Evolutionary conservation across 2,113 vertebrate species (phyloP), one percentile per base, ranked within the genome.

Genomic region (Bubalus kerabau): DNA sequence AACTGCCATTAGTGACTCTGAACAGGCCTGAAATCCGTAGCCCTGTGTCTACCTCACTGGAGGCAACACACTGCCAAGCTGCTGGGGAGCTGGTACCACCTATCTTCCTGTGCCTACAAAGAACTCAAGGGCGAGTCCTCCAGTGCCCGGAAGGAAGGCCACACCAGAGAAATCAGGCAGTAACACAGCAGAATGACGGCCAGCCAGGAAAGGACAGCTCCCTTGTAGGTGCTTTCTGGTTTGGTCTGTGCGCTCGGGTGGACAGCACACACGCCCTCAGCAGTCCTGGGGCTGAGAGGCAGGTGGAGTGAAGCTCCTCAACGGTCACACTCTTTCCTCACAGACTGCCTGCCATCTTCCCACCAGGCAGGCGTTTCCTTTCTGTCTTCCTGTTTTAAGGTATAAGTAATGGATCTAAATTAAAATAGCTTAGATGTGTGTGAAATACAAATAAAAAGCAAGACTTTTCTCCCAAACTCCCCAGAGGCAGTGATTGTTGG

Each of bases 341-440:
- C 5, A 32, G 24, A 6, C 26, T 30, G 21, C 50, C 46, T 50
- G n/a, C 32, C 57, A 15, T 43, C 54, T 86, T 76, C 46, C 46
- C 24, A 74, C 9, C 11, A 80, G 32, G 21, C 40, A 85, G 43
- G 40, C n/a, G 84, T 40, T 8, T 36, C 30, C 76, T 60, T 82
- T 78, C 32, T n/a, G 36, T 54, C 26, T 8, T 21, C 4, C 13
- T 12, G 23, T 71, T 54, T 6, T 32, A 87, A 94, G 62, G 46
- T 59, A 52, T 36, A 93, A 93, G n/a, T 17, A 91, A 48, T 85
- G n/a, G 36, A n/a, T 60, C 17, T 67, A 50, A 93, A 62, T 74
- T 84, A 91, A 81, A 94, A 91, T n/a, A 43, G 86, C 30, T 80
- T 30, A 48, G 59, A 91, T 76, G 59, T 54, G 17, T 0, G 1